Conservation (phyloP, 2,888 invertebrate species). For the Megalurothrips usitatus region DNA sequence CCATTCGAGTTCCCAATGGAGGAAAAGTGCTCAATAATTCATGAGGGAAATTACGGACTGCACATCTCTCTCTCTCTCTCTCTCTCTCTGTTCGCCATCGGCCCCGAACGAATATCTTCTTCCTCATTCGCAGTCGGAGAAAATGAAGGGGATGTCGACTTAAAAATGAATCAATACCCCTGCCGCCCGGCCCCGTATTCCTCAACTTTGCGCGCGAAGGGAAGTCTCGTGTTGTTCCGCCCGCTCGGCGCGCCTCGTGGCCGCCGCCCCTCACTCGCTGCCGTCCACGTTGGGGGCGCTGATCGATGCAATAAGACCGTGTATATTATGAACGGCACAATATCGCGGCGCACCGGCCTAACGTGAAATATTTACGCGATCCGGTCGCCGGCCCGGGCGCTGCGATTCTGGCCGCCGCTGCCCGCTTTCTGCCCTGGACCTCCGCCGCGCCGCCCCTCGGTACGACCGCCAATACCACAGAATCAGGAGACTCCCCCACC, state of each 20-base stretch:
- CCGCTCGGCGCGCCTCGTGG: not conserved
- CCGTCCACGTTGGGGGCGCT: not conserved
- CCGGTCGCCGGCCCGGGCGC: not conserved
- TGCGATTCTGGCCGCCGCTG: not conserved
- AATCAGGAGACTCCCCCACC: no score
- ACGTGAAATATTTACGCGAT: slow-evolving; percentile 1
- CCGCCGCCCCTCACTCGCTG: not conserved
- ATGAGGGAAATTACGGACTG: not conserved
- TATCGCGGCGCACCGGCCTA: not conserved
- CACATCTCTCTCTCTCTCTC: not conserved
- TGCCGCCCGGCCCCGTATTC: not conserved
- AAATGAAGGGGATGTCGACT: not conserved
- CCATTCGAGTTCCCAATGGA: no score
- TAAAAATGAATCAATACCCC: not conserved
- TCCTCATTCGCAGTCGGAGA: no score
- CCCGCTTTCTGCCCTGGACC: not conserved
- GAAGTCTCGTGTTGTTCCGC: not conserved
- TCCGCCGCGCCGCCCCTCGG: no score
- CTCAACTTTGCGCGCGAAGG: not conserved
- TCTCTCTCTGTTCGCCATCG: no score
- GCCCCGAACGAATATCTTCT: no score
- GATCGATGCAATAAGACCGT: slow-evolving; percentile 1
- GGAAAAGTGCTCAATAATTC: not conserved
- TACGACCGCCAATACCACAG: no score
- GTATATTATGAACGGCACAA: slow-evolving; percentile 1